These are phyloP conservation scores for Atta colombica DNA, from an alignment of 1,140 invertebrate genomes.

Conservation along the genomic window DNA sequence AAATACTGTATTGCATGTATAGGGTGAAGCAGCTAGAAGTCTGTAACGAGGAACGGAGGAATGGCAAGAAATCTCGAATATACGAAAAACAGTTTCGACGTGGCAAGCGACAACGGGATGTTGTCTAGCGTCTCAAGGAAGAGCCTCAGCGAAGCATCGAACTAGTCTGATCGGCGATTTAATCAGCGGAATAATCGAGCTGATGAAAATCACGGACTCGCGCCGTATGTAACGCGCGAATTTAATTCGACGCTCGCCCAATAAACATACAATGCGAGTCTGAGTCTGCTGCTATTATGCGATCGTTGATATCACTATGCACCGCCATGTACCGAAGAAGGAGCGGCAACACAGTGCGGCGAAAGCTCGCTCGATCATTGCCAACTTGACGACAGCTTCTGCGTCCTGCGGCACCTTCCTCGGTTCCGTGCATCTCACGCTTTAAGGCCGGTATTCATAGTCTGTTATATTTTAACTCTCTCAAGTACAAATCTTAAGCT, in stretches of 20 bases:
- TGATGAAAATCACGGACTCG: constrained; percentile 38
- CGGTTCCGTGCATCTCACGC: background rate
- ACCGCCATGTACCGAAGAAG: constrained; percentile 37
- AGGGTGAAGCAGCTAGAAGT: constrained; percentile 16
- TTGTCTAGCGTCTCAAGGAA: background rate
- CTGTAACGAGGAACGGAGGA: constrained; percentile 11
- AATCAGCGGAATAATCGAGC: constrained; percentile 26
- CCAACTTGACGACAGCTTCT: constrained; percentile 44
- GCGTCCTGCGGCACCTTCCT: constrained; percentile 11
- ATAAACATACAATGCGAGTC: constrained; percentile 34
- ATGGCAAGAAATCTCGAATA: background rate
- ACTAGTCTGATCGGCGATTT: background rate
- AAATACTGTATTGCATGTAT: constrained; percentile 60
- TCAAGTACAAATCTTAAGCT: no score
- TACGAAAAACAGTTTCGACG: background rate
- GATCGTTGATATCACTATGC: constrained; percentile 51
- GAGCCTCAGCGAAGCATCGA: background rate
- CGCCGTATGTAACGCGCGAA: constrained; percentile 16
- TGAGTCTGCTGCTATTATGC: constrained; percentile 18
- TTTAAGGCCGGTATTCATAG: background rate
- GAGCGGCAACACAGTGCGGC: constrained; percentile 15
- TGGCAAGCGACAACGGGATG: background rate
- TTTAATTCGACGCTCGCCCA: constrained; percentile 27
- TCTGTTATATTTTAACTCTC: no score
- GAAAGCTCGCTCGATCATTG: constrained; percentile 49